Conservation (phyloP, 2,113 vertebrate species). For the Epinephelus lanceolatus region DNA sequence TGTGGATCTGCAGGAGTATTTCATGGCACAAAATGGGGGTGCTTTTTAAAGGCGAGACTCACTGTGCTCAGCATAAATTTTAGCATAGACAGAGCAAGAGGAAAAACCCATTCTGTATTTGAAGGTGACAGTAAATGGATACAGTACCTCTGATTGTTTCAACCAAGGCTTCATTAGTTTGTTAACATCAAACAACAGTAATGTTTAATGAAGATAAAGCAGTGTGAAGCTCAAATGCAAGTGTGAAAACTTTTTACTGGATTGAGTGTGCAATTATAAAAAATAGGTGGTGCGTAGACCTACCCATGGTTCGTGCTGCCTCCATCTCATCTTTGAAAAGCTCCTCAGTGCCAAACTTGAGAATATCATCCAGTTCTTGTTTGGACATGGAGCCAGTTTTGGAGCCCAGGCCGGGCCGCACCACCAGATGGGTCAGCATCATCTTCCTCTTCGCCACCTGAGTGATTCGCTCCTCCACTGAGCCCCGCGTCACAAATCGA, state of each 20-base stretch:
- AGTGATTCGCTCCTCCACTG: conserved; percentile 97
- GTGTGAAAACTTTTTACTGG: background rate
- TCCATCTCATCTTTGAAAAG: conserved; percentile 98
- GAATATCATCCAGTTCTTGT: conserved; percentile 97
- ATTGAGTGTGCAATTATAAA: background rate
- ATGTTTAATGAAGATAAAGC: background rate
- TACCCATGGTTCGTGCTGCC: conserved; percentile 83
- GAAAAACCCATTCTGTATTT: background rate
- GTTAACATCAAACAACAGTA: background rate
- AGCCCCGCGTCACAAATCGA: conserved; percentile 96
- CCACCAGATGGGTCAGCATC: conserved; percentile 99
- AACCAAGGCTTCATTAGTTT: background rate
- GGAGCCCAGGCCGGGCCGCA: conserved; percentile 95
- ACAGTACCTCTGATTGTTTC: background rate
- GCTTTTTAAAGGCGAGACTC: background rate
- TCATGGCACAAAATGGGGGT: background rate
- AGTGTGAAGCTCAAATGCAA: background rate
- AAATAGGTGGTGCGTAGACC: background rate
- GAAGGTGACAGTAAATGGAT: background rate
- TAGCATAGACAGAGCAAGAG: background rate
- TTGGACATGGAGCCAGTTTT: conserved; percentile 99
- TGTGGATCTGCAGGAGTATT: background rate
- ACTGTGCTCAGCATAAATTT: background rate
- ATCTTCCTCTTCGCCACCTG: conserved; percentile 99
- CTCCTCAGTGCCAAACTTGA: conserved; percentile 98